A percentile compares a stretch with the other conserved stretches of the same genome.
These are phyloP conservation scores for Rattus rattus DNA, from an alignment of 2,113 vertebrate species.

Conservation along the genomic window DNA sequence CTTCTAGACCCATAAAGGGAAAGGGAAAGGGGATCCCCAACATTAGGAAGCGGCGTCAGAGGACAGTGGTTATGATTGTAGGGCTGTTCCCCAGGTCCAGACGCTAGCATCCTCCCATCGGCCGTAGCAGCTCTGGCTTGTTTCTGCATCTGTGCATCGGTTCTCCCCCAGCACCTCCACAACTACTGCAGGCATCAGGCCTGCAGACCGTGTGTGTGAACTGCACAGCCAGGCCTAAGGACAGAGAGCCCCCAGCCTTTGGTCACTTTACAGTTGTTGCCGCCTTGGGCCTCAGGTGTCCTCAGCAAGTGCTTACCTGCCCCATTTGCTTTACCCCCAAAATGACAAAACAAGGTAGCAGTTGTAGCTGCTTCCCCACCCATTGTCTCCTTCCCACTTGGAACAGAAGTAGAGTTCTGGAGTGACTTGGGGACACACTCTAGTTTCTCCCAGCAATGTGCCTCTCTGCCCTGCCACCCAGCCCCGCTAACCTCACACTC, in stretches of 20 bases:
- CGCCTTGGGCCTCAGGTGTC: neutral
- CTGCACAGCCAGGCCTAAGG: neutral
- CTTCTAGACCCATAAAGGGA: neutral
- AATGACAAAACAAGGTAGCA: too few relatives aligned
- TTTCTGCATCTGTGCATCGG: neutral
- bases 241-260: fast-evolving
- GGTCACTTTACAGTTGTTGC: too few relatives aligned
- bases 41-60: neutral
- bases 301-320: too few relatives aligned
- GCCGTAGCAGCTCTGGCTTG: neutral
- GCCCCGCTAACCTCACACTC: neutral
- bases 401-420: neutral
- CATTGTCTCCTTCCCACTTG: fast-evolving
- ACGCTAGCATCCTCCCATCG: neutral
- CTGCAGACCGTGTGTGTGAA: neutral
- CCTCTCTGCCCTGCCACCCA: neutral
- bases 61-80: neutral
- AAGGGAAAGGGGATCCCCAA: neutral
- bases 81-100: neutral
- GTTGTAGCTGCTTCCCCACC: neutral
- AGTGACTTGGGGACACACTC: fast-evolving
- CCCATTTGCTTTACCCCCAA: neutral
- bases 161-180: neutral
- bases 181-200: neutral
- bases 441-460: neutral